Percentiles rank a stretch among this genome's conserved stretches.
Conservation (phyloP, 2,888 invertebrate genomes). For the Cantharis rustica region DNA sequence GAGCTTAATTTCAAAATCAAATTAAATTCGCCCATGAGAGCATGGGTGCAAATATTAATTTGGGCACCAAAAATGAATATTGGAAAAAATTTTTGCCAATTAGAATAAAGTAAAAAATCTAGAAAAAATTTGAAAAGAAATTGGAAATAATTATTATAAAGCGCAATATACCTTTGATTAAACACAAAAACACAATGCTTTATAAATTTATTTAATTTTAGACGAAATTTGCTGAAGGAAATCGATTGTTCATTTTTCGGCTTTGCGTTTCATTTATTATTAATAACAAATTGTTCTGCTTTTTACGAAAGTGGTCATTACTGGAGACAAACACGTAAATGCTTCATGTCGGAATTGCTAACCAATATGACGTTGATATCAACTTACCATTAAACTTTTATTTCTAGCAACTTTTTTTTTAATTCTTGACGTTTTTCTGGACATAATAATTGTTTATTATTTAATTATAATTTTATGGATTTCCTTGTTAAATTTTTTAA, state of each 20-base stretch:
- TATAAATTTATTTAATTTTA: conserved; percentile 23
- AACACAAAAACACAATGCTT: background rate
- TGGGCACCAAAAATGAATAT: background rate
- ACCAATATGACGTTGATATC: conserved; percentile 27
- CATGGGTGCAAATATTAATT: background rate
- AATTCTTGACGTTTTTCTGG: background rate
- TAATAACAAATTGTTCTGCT: conserved; percentile 33
- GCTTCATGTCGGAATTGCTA: conserved; percentile 40
- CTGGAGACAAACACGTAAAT: conserved; percentile 30
- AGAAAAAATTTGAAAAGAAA: background rate
- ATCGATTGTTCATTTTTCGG: conserved; percentile 38
- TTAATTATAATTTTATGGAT: background rate
- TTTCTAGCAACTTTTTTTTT: background rate
- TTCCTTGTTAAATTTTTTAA: background rate
- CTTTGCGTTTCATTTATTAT: conserved; percentile 35
- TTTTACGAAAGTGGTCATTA: conserved; percentile 33
- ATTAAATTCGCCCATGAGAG: too few species aligned
- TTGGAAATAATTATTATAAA: background rate
- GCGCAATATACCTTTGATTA: background rate
- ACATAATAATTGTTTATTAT: background rate
- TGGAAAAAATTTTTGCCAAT: background rate
- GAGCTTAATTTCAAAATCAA: too few species aligned
- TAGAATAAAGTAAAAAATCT: background rate
- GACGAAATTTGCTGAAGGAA: conserved; percentile 27
- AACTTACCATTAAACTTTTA: conserved; percentile 26